A percentile compares a stretch with the other conserved stretches of the same genome.
phyloP scores from a whole-genome alignment of 1,140 invertebrate genomes.

The Octopus sinensis region DNA sequence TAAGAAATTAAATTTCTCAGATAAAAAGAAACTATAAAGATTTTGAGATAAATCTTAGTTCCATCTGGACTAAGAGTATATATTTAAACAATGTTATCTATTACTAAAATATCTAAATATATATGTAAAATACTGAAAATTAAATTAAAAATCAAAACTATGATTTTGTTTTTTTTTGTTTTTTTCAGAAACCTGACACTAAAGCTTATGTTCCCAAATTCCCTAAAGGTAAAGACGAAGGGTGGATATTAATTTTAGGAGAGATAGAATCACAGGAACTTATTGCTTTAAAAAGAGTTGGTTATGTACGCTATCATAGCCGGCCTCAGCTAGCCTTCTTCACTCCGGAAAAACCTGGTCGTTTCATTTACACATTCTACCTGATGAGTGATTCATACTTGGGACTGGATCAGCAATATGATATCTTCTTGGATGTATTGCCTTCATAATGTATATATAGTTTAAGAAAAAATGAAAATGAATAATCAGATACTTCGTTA shows the following conservation, averaged over 20 bases:
- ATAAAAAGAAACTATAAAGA: no score
- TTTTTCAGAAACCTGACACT: conserved; percentile 44
- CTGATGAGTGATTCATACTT: conserved; percentile 92
- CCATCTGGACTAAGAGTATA: no score
- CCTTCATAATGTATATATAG: conserved; percentile 43
- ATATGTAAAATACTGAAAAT: no score
- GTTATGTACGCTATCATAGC: conserved; percentile 36
- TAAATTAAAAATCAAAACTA: no score
- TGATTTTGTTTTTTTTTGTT: background rate
- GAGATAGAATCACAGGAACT: conserved; percentile 70
- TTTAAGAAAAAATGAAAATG: conserved; percentile 44
- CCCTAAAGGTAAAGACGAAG: conserved; percentile 89
- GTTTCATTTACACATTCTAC: conserved; percentile 76
- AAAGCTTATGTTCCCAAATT: conserved; percentile 78
- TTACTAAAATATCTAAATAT: no score
- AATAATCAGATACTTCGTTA: conserved; percentile 32
- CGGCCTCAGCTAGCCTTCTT: conserved; percentile 66
- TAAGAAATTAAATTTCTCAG: no score
- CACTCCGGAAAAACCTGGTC: conserved; percentile 65
- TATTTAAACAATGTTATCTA: no score
- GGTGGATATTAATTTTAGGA: conserved; percentile 89
- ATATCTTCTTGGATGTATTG: conserved; percentile 55
- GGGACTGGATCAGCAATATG: conserved; percentile 92
- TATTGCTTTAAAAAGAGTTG: conserved; percentile 79
- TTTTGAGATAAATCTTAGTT: no score